phyloP scores from a whole-genome alignment of 92 coral and sea anemone genomes.

The Chrysogorgia sp. region DNA sequence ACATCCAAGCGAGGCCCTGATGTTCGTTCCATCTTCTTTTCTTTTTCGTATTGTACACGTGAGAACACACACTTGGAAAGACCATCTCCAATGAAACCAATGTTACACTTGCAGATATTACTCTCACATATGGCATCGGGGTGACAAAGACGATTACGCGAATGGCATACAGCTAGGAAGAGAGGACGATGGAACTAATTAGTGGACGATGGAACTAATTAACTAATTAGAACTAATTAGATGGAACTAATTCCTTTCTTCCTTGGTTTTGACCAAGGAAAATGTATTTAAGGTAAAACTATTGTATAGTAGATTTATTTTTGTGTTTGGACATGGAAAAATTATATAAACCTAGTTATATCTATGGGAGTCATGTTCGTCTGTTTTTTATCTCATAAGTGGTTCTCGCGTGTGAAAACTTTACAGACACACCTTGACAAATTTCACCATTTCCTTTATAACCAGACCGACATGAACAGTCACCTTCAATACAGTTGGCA shows the following conservation, averaged over 20 bases:
- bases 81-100: conserved; percentile 37
- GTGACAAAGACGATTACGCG: conserved; percentile 2
- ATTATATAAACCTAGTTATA: too few species aligned
- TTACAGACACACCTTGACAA: conserved; percentile 21
- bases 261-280: too few species aligned
- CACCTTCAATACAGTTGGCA: conserved; percentile 14
- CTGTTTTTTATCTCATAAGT: too few species aligned
- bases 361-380: too few species aligned
- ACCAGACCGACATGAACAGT: conserved; percentile 17
- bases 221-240: too few species aligned
- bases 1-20: conserved; percentile 2
- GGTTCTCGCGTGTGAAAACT: not conserved
- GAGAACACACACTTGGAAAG: conserved; percentile 30
- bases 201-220: too few species aligned
- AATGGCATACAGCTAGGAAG: conserved; percentile 22
- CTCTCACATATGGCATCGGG: conserved; percentile 14
- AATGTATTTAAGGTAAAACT: too few species aligned
- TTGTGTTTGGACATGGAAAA: too few species aligned
- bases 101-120: conserved; percentile 27
- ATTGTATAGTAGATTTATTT: too few species aligned
- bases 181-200: too few species aligned
- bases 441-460: conserved; percentile 32
- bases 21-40: not conserved
- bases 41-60: conserved; percentile 18
- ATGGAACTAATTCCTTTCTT: too few species aligned